Evolutionary conservation across 1,140 invertebrate species (phyloP), one percentile per base, ranked within the genome.

Genomic region (Zaprionus africanus): DNA sequence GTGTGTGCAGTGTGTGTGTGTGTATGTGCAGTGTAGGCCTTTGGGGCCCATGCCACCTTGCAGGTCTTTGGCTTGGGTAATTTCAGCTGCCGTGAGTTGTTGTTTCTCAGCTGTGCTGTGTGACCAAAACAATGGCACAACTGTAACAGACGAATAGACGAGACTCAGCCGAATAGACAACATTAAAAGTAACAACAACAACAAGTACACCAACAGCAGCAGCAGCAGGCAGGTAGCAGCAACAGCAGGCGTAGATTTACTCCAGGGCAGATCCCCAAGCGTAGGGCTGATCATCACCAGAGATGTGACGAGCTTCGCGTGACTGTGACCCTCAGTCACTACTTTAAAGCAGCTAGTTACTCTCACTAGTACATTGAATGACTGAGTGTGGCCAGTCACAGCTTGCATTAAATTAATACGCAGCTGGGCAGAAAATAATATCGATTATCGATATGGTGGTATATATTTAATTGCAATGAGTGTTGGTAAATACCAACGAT

Each of bases 61-160:
- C 85, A 72, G 70, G 74, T 82, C 82, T 80, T 84, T 66, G 81
- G 82, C 82, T 81, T 88, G 84, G 81, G 84, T 88, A 88, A 88
- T 88, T 88, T 88, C 83, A 79, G 85, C 82, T 79, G 82, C 73
- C 73, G 81, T 83, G 75, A 73, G 69, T 82, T 79, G 80, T 82
- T 84, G 82, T 73, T 85, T 83, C 83, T 87, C 83, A 87, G 83
- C 83, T 87, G 83, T 87, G 80, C 83, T 87, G 83, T 87, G 80
- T 76, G 84, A 81, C 83, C 85, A 88, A 87, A 87, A 87, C 83
- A 87, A 87, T 87, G 84, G 83, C 62, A 76, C 74, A 76, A 76
- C 74, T 76, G 74, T 76, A 76, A 76, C 74, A 51, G 46, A 51
- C 46, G 46, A 51, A 51, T 51, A 46, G 41, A 46, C 41, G 41